Evolutionary conservation across 1,140 invertebrate genomes (phyloP).

Genomic region (Vanessa atalanta): DNA sequence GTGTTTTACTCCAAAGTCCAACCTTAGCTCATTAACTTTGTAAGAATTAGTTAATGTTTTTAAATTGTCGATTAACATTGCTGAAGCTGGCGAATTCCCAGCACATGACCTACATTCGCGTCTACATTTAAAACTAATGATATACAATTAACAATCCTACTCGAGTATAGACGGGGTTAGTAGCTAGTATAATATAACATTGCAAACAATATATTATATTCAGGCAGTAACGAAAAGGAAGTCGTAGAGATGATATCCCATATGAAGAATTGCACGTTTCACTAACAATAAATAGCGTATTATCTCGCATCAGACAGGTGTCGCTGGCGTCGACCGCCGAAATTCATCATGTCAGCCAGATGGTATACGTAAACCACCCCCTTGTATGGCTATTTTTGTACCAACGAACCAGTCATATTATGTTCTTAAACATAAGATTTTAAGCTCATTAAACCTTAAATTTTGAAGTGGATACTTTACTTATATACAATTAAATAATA

Average conservation of each 20-base stretch:
- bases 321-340: constrained; percentile 59
- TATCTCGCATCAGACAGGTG: constrained; percentile 68
- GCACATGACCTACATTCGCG: too few species aligned
- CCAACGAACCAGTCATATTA: background rate
- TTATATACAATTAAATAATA: too few species aligned
- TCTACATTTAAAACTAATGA: too few species aligned
- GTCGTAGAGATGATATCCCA: constrained; percentile 38
- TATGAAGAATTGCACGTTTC: constrained; percentile 67
- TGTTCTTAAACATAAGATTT: background rate
- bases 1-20: too few species aligned
- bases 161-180: too few species aligned
- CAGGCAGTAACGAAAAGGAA: background rate
- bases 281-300: constrained; percentile 69
- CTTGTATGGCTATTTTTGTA: constrained; percentile 12
- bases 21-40: too few species aligned
- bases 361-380: constrained; percentile 59
- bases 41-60: too few species aligned
- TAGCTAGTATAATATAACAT: too few species aligned
- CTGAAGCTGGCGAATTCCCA: too few species aligned
- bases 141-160: too few species aligned
- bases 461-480: too few species aligned
- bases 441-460: background rate
- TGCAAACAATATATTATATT: constrained; percentile 25
- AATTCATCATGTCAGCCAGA: constrained; percentile 61
- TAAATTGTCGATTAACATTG: too few species aligned